A percentile compares a stretch with the other conserved stretches of the same genome.
These are phyloP conservation scores for Enteromius treurensis DNA, from an alignment of 2,797 vertebrate species.

Conservation along the genomic window DNA sequence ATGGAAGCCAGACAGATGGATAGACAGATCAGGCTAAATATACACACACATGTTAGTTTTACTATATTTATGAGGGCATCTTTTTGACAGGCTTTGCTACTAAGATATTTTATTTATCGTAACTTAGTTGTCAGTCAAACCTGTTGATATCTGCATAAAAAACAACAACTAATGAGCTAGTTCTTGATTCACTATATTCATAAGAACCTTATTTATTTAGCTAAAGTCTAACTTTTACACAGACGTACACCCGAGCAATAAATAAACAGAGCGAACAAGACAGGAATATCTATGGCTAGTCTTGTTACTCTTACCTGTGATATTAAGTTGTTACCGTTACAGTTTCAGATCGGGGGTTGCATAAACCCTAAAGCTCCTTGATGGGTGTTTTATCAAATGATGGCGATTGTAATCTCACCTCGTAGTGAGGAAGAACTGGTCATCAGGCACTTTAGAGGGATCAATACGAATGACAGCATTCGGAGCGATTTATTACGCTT, in stretches of 20 bases:
- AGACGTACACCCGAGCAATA: conserved; percentile 62
- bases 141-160: not conserved
- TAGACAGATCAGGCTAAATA: conserved; percentile 75
- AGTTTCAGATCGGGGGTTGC: not conserved
- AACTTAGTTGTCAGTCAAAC: not conserved
- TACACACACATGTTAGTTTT: conserved; percentile 61
- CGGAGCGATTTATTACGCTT: conserved; percentile 72
- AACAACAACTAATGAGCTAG: not conserved
- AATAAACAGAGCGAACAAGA: conserved; percentile 75
- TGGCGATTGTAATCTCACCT: conserved; percentile 1
- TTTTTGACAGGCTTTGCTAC: conserved; percentile 14
- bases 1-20: conserved; percentile 67
- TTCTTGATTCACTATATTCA: not conserved
- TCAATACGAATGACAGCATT: conserved; percentile 70
- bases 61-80: conserved; percentile 3
- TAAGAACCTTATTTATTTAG: not conserved
- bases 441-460: conserved; percentile 69
- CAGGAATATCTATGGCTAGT: conserved; percentile 44
- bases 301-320: too few species aligned
- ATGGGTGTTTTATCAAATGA: not conserved
- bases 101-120: not conserved
- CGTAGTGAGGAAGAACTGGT: conserved; percentile 65
- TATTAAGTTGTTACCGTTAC: too few species aligned
- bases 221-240: not conserved
- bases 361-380: not conserved